Percentiles rank a stretch among this genome's conserved stretches.
These are phyloP conservation scores for Limanda limanda DNA, from an alignment of 2,113 vertebrate species.

Conservation along the genomic window DNA sequence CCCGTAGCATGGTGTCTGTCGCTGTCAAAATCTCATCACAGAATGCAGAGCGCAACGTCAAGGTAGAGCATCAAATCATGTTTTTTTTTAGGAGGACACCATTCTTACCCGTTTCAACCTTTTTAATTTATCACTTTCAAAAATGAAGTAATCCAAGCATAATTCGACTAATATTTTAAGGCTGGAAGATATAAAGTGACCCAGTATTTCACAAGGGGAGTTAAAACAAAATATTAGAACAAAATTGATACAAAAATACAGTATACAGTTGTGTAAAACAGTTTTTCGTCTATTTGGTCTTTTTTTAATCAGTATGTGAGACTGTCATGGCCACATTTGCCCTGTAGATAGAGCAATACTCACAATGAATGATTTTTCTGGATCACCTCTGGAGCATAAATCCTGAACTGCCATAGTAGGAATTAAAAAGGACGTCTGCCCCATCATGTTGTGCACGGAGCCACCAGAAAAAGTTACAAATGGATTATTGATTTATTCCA, in stretches of 20 bases:
- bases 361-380: not conserved
- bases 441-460: not conserved
- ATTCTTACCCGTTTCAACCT: not conserved
- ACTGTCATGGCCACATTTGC: not conserved
- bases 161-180: too few species aligned
- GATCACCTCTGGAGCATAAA: not conserved
- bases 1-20: conserved; percentile 92
- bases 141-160: too few species aligned
- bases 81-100: not conserved
- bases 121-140: not conserved
- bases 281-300: not conserved
- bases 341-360: conserved; percentile 4
- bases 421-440: not conserved
- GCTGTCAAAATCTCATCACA: conserved; percentile 93
- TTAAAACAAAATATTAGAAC: too few species aligned
- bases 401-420: not conserved
- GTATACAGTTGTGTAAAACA: not conserved
- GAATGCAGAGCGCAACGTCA: conserved; percentile 91
- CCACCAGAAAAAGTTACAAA: too few species aligned
- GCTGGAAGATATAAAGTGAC: not conserved
- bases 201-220: not conserved
- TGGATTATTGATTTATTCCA: too few species aligned
- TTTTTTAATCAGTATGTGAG: not conserved
- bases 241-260: not conserved
- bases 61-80: conserved; percentile 78